Base-by-base conservation (phyloP, 2,888 invertebrate genomes). In the Teleiodes luculella region DNA sequence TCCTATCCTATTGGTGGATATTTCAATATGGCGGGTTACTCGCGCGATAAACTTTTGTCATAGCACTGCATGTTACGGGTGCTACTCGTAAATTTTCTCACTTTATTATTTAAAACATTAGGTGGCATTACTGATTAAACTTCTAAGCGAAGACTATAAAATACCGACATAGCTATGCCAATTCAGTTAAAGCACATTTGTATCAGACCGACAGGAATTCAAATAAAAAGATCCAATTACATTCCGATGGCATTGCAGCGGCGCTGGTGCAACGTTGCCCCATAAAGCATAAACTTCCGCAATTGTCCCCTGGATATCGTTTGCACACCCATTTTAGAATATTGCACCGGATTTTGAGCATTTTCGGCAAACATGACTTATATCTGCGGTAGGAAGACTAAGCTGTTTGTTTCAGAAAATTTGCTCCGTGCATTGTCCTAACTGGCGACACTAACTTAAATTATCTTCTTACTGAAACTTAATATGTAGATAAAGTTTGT, bases 251-350 rank as follows among this genome's bases (percentile, higher is more conserved):
- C 43, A 53, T 36, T 13, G 52, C 37, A 48, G 37, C 47, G 57
- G 39, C 54, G 56, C 61, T 59, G 55, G 58, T 60, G 63, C 59
- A 72, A 65, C 75, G 76, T 72, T 57, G 64, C 59, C 64, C 68
- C 64, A 72, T 76, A 78, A 76, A 76, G 64, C 65, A 77, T 67
- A 70, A 70, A 76, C 72, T 71, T 73, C 74, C 72, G 67, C 74
- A 66, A 71, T 65, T 64, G 71, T 67, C 67, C 66, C 70, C 39
- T 41, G 36, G 43, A 50, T 63, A 72, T 66, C 67, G 65, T 71
- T 70, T 60, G 64, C 66, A 63, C 59, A 63, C 49, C 67, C 62
- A 70, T 73, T 74, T 68, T 69, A 63, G 68, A 69, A 67, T 71
- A 74, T 70, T 68, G 69, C 65, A 58, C 61, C 57, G 69, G 70